A percentile compares a stretch with the other conserved stretches of the same genome.
Conservation (phyloP, 2,797 vertebrate species). For the Gymnopithys bicolor region DNA sequence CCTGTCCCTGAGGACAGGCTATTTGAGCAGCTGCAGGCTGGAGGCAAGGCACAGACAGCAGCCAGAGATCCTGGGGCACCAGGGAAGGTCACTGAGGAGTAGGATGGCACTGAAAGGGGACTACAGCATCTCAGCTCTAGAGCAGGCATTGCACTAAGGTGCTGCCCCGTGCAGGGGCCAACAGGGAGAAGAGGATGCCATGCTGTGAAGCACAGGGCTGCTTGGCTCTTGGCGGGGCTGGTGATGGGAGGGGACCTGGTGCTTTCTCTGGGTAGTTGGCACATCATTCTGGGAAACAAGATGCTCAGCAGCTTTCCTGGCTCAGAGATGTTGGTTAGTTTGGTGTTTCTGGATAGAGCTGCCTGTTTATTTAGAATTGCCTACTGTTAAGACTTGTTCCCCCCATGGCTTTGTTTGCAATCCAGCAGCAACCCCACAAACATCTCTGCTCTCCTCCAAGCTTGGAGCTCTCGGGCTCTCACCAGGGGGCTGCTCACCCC, state of each 20-base stretch:
- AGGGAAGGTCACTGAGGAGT: not conserved
- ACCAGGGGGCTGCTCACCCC: not conserved
- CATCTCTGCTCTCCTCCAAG: not conserved
- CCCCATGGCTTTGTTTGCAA: not conserved
- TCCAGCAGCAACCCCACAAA: not conserved
- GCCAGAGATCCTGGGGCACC: not conserved
- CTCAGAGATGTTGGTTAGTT: not conserved
- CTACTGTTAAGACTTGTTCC: not conserved
- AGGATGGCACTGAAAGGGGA: not conserved
- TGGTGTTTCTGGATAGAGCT: not conserved
- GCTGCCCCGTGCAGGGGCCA: fast-evolving
- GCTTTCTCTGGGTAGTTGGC: not conserved
- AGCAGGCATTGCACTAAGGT: fast-evolving
- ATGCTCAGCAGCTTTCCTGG: not conserved
- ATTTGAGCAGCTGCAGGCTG: not conserved
- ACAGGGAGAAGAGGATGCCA: fast-evolving
- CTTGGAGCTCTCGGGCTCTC: fast-evolving
- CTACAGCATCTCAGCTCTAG: not conserved
- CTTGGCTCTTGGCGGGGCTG: not conserved
- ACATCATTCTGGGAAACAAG: not conserved
- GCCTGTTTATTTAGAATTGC: not conserved
- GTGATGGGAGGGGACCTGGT: not conserved
- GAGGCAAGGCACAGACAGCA: not conserved
- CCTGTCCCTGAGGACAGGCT: not conserved
- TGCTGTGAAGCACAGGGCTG: not conserved